Base-by-base conservation (phyloP, 2,113 vertebrate species). In the Trematocara variabile region DNA sequence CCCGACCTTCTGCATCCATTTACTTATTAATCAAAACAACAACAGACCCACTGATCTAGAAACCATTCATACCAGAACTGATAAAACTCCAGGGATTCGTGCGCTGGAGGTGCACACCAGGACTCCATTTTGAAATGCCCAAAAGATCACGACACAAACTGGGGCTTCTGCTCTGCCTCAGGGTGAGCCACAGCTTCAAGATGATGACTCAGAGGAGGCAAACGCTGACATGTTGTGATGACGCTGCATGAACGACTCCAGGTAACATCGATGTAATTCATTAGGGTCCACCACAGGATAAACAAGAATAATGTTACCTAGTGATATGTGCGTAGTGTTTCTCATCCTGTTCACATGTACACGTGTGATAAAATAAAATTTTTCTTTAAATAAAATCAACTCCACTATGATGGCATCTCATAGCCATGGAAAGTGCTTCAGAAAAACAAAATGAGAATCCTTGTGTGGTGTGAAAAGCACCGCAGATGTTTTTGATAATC, bases 71-170 rank as follows among this genome's bases (percentile, higher is more conserved):
- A 60, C 8, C 22, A 11, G 18, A n/a, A 75, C 41, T 54, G 41
- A 55, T 9, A 37, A 39, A 46, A 56, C 41, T 78, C 30, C 46
- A 7, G 18, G 10, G 48, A 75, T 73, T 86, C 28, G 46, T 13
- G 14, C 5, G 2, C 28, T 44, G 8, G 3, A n/a, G 33, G 5
- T 7, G 4, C 8, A n/a, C 56, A 18, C 22, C 46, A 39, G 5
- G 82, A 85, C 82, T 86, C 90, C 93, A 93, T 89, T 88, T 88
- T 89, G 86, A 86, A 78, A 55, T 54, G 33, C 53, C 81, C 37
- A 48, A 55, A 54, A 79, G 73, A 68, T 52, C 44, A 25, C 25
- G 44, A 75, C 44, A 86, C 81, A 77, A 18, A 39, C 22, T 5
- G 52, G 52, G 81, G 34, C 37, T 39, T 55, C 48, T 41, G 85